phyloP scores from a whole-genome alignment of 2,113 vertebrate species.

The Rissa tridactyla region DNA sequence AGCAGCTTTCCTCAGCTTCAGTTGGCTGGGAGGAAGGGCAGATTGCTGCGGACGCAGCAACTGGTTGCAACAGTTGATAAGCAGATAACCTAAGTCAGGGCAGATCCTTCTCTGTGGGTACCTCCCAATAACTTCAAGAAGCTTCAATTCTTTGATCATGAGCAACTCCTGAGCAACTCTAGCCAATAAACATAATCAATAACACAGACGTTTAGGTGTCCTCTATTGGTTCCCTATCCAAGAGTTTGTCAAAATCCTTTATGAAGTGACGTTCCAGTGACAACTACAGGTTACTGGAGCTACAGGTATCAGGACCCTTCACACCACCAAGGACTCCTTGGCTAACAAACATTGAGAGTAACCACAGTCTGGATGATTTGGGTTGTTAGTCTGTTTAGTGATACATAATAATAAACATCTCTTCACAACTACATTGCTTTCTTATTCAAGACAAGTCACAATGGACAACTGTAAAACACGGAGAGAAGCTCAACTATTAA shows the following conservation, averaged over 20 bases:
- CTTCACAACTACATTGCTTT: not conserved
- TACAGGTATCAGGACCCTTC: not conserved
- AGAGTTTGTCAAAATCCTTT: not conserved
- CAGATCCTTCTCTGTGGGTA: not conserved
- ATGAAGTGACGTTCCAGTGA: not conserved
- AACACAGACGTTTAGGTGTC: not conserved
- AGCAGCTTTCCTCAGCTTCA: not conserved
- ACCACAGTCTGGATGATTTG: not conserved
- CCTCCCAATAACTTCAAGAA: not conserved
- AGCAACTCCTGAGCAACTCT: not conserved
- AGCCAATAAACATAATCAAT: not conserved
- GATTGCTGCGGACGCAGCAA: not conserved
- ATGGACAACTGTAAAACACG: not conserved
- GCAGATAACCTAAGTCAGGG: not conserved
- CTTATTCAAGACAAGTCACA: not conserved
- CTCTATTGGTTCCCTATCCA: not conserved
- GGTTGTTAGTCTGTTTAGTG: not conserved
- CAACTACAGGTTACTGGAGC: not conserved
- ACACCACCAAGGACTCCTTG: not conserved
- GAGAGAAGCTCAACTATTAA: not conserved
- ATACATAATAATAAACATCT: not conserved
- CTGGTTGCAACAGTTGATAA: accelerated
- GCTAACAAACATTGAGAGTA: not conserved
- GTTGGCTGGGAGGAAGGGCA: not conserved
- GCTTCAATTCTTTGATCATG: not conserved